These are phyloP conservation scores for Brachystomella parvula DNA, from an alignment of 1,140 invertebrate species.

Conservation along the genomic window DNA sequence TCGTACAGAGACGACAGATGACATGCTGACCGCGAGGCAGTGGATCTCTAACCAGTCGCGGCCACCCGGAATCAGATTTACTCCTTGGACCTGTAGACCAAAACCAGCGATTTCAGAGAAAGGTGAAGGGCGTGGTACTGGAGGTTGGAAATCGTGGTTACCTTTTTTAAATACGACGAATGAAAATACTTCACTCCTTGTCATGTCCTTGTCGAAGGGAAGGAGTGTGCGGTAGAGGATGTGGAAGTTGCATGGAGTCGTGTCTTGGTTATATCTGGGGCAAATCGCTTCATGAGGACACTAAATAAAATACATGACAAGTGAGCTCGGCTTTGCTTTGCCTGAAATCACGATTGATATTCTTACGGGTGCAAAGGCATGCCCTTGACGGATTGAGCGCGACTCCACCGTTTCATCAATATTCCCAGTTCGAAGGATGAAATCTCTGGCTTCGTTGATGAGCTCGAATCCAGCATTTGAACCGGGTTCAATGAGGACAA, in stretches of 20 bases:
- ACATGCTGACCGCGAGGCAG: constrained; percentile 58
- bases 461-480: constrained; percentile 67
- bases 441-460: constrained; percentile 66
- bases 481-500: constrained; percentile 78
- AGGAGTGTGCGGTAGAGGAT: constrained; percentile 53
- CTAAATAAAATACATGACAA: constrained; percentile 45
- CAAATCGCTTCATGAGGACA: constrained; percentile 72
- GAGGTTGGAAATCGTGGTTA: constrained; percentile 39
- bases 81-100: neutral
- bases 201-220: constrained; percentile 45
- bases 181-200: constrained; percentile 53
- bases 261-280: constrained; percentile 53
- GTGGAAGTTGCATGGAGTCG: constrained; percentile 69
- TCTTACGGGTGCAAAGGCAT: constrained; percentile 67
- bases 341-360: constrained; percentile 30
- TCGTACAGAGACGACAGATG: constrained; percentile 68
- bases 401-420: constrained; percentile 40
- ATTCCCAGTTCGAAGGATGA: constrained; percentile 50
- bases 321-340: neutral
- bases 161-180: constrained; percentile 76
- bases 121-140: too few relatives aligned
- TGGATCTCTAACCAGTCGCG: constrained; percentile 61
- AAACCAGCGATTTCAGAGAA: too few relatives aligned
- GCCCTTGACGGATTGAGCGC: constrained; percentile 39
- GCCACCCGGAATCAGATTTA: constrained; percentile 54